Base-by-base conservation (phyloP, 2,797 vertebrate genomes). In the Schizopygopsis pylzovi region DNA sequence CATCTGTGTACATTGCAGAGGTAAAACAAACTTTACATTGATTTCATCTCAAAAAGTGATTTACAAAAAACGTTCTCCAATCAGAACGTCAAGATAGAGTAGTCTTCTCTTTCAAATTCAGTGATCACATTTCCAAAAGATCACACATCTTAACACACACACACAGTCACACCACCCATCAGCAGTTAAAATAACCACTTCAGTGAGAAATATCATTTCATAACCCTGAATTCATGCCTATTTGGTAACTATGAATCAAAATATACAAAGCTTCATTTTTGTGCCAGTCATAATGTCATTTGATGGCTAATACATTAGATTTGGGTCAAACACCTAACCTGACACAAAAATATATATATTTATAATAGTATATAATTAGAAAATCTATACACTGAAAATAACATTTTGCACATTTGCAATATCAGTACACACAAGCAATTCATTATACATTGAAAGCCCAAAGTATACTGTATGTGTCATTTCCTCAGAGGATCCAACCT, bases 1-100 rank as follows among this genome's bases (percentile, higher is more conserved):
- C 89, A 91, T 91, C 83, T 86, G 52, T 77, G 73, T 84, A 76
- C 67, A 72, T 20, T 81, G 52, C 71, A 81, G n/a, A 87, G 33
- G 70, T 83, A 77, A 77, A 79, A 70, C 28, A 39, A 85, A 80
- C 77, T 65, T 2, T 0, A 73, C 79, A 67, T 52, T 28, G 4
- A 85, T 84, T 77, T 83, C n/a, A 72, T 4, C 37, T 41, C n/a
- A 67, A 45, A 4, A 2, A 59, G 20, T 79, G 82, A 87, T 28
- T 49, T 78, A 87, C 85, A 76, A 84, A 76, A 83, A 45, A 79
- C 75, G 85, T 79, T 22, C 54, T 54, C 18, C 65, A 39, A 49
- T 81, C 76, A 61, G 65, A 28, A 78, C 8, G 2, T 78, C 54
- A 25, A 88, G 37, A 52, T 56, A 52, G 25, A 65, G 67, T 45